Percentiles rank a stretch among this genome's conserved stretches.
phyloP scores from a whole-genome alignment of 1,140 invertebrate species.

The Coelopa frigida region DNA sequence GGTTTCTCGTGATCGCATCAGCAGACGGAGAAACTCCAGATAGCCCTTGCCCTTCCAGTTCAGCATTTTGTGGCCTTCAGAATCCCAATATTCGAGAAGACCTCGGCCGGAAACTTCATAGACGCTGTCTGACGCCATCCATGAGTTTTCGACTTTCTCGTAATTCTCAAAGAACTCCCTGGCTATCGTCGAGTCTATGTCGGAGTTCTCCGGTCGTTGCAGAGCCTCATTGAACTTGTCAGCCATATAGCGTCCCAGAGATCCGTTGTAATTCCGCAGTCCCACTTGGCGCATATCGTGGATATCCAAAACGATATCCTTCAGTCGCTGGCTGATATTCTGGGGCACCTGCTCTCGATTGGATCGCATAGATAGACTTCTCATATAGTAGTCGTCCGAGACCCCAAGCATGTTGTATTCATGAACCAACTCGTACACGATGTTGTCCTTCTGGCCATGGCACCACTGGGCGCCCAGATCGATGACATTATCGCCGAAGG shows the following conservation, averaged over 20 bases:
- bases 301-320: conserved; percentile 3
- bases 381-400: conserved; percentile 10
- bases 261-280: conserved; percentile 21
- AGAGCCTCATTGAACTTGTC: conserved; percentile 11
- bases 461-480: conserved; percentile 71
- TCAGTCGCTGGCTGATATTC: not conserved
- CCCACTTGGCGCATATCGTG: conserved; percentile 12
- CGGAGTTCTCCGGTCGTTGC: not conserved
- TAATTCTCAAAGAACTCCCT: conserved; percentile 46
- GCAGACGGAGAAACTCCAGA: conserved; percentile 48
- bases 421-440: conserved; percentile 51
- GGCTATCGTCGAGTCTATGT: conserved; percentile 21
- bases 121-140: conserved; percentile 51
- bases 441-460: conserved; percentile 66
- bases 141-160: conserved; percentile 47
- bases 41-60: conserved; percentile 55
- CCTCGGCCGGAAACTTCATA: conserved; percentile 50
- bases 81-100: conserved; percentile 48
- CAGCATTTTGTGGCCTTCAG: conserved; percentile 51
- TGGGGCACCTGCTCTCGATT: conserved; percentile 26
- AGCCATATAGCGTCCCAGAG: conserved; percentile 39
- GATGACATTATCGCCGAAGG: conserved; percentile 52
- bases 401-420: conserved; percentile 46
- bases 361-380: conserved; percentile 25
- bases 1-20: conserved; percentile 46